Percentiles rank a stretch among this genome's conserved stretches.
Evolutionary conservation across 2,888 invertebrate species (phyloP).

Genomic region (Melanostoma scalare): DNA sequence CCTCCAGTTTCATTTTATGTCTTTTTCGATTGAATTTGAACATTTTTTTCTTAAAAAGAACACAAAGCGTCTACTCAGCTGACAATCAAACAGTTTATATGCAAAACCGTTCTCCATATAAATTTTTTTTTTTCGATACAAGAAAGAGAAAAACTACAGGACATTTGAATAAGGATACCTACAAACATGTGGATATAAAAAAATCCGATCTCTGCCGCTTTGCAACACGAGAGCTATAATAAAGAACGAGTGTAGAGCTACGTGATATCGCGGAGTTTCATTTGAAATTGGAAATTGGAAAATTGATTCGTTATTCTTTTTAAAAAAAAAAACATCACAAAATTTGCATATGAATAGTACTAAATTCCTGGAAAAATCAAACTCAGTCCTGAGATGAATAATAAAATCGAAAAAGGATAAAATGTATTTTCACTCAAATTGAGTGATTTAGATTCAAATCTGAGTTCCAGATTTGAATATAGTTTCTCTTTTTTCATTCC

Average conservation of each 20-base stretch:
- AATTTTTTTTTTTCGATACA: constrained; percentile 3
- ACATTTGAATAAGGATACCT: constrained; percentile 31
- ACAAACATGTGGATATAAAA: neutral
- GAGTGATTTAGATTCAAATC: constrained; percentile 72
- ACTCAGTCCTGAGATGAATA: constrained; percentile 57
- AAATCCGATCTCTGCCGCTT: constrained; percentile 47
- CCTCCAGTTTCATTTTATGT: constrained; percentile 37
- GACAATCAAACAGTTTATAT: constrained; percentile 73
- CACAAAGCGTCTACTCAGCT: constrained; percentile 68
- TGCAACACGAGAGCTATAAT: constrained; percentile 54
- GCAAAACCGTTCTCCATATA: constrained; percentile 62
- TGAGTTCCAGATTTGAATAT: constrained; percentile 56
- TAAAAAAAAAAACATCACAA: constrained; percentile 17
- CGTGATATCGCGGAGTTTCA: constrained; percentile 65
- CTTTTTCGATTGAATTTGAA: constrained; percentile 58
- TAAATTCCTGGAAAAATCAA: constrained; percentile 11
- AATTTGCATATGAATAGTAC: constrained; percentile 68
- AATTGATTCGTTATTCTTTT: constrained; percentile 68
- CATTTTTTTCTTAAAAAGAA: constrained; percentile 39
- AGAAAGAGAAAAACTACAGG: constrained; percentile 19
- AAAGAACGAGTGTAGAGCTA: constrained; percentile 52
- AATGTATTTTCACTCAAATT: constrained; percentile 73
- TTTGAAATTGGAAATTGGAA: constrained; percentile 70
- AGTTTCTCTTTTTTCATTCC: neutral
- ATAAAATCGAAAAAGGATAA: constrained; percentile 71